phyloP scores from a whole-genome alignment of 2,888 invertebrate species.

The Elegia similella region DNA sequence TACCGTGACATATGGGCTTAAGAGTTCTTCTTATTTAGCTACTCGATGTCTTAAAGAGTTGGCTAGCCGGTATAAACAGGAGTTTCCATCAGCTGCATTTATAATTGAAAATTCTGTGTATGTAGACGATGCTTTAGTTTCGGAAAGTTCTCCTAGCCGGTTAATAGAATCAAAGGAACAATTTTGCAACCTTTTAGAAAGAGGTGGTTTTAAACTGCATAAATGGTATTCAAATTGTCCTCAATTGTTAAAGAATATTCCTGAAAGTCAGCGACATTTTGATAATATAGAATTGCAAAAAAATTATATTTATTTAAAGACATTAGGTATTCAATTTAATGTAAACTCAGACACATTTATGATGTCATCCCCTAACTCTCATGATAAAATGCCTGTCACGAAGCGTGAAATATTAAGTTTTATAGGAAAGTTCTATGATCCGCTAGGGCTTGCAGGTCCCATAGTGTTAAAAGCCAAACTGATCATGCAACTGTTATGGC shows the following conservation, averaged over 20 bases:
- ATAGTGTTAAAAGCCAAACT: conserved; percentile 23
- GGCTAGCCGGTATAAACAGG: conserved; percentile 10
- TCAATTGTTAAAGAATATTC: conserved; percentile 1
- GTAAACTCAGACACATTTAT: not conserved
- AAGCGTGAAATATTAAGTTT: conserved; percentile 26
- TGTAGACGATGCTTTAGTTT: conserved; percentile 17
- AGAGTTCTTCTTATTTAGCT: conserved; percentile 19
- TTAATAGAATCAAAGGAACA: not conserved
- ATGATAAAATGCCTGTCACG: too few species aligned
- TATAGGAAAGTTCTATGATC: conserved; percentile 27
- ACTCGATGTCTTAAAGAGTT: conserved; percentile 24
- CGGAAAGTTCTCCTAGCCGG: not conserved
- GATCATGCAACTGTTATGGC: conserved; percentile 23
- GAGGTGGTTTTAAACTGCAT: conserved; percentile 16
- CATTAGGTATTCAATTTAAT: not conserved
- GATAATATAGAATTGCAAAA: not conserved
- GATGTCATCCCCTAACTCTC: not conserved
- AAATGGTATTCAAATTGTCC: conserved; percentile 18
- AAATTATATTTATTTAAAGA: not conserved
- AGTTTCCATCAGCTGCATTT: conserved; percentile 18
- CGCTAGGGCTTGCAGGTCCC: conserved; percentile 26
- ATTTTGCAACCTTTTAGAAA: not conserved
- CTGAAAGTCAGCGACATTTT: not conserved
- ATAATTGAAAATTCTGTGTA: conserved; percentile 11
- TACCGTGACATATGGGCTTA: conserved; percentile 25